Conservation (phyloP, 2,113 vertebrate genomes). For the Phalacrocorax aristotelis region DNA sequence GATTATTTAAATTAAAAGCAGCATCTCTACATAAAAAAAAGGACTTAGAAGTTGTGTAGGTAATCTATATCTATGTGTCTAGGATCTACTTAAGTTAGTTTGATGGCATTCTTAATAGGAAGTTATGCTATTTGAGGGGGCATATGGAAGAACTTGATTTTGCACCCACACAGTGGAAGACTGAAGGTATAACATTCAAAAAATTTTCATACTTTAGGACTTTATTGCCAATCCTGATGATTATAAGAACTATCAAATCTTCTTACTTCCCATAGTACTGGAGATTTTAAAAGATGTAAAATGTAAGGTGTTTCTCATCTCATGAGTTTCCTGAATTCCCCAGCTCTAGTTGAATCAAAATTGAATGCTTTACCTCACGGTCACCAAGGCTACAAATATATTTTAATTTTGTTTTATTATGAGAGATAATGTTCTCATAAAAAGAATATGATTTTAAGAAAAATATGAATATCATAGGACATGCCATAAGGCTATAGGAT, state of each 20-base stretch:
- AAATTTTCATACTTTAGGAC: neutral
- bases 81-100: neutral
- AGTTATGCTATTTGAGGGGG: neutral
- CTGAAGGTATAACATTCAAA: neutral
- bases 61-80: neutral
- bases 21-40: neutral
- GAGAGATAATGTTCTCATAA: neutral
- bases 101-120: neutral
- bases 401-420: constrained; percentile 1
- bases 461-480: neutral
- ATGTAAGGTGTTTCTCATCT: neutral
- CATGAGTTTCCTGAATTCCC: neutral
- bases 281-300: neutral
- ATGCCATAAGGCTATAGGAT: neutral
- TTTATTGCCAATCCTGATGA: neutral
- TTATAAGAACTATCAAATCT: neutral
- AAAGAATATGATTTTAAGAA: neutral
- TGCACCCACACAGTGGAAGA: neutral
- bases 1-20: neutral
- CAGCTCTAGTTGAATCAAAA: neutral
- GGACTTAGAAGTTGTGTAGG: neutral
- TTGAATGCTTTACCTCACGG: neutral
- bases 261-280: neutral
- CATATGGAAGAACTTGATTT: neutral
- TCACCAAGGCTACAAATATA: neutral